phyloP scores from a whole-genome alignment of 1,140 invertebrate genomes.

The Drosophila nikananu region DNA sequence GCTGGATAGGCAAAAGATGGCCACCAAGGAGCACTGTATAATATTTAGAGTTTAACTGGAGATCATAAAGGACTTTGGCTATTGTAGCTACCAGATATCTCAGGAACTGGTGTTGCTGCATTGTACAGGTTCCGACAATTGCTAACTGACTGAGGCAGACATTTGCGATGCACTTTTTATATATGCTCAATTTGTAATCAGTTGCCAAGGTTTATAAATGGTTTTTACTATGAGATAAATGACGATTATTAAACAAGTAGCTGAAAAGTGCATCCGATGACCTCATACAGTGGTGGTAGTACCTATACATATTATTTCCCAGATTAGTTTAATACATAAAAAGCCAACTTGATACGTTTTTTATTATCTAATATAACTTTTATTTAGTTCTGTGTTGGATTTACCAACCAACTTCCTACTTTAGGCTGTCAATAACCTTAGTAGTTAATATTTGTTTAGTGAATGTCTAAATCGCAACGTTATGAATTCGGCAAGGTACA shows the following conservation, averaged over 20 bases:
- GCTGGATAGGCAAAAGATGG: background rate
- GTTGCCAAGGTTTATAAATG: background rate
- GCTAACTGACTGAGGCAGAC: background rate
- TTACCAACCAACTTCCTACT: background rate
- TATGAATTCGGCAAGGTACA: background rate
- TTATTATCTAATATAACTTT: background rate
- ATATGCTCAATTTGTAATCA: background rate
- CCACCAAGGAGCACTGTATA: slow-evolving; percentile 27
- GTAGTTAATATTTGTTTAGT: background rate
- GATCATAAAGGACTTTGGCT: background rate
- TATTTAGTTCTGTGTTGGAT: background rate
- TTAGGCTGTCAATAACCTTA: slow-evolving; percentile 11
- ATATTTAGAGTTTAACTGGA: background rate
- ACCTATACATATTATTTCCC: background rate
- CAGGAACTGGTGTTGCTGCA: slow-evolving; percentile 17
- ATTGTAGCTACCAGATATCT: slow-evolving; percentile 35
- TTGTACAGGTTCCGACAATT: background rate
- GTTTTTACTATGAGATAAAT: background rate
- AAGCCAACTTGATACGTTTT: background rate
- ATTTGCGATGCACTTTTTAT: slow-evolving; percentile 1
- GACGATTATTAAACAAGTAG: background rate
- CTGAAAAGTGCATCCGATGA: slow-evolving; percentile 7
- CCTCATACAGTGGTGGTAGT: background rate
- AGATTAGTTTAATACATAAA: background rate
- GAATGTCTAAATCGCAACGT: slow-evolving; percentile 1